Evolutionary conservation across 2,797 vertebrate species (phyloP).

Genomic region (Tauraco hartlaubi): DNA sequence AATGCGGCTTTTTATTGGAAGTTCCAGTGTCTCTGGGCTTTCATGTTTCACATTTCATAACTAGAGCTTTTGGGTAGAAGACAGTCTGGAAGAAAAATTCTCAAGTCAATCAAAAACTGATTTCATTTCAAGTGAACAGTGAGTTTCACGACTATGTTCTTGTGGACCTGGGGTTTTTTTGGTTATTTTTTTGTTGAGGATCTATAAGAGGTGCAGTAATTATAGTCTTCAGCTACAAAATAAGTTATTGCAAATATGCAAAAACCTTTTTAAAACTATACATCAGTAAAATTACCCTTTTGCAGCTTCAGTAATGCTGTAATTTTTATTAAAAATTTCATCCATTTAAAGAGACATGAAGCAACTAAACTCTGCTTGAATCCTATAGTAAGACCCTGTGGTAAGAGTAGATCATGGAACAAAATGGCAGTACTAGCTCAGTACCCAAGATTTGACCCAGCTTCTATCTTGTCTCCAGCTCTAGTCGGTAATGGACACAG

Average conservation of each 20-base stretch:
- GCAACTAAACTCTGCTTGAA: background rate
- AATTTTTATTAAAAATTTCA: background rate
- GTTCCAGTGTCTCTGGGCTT: background rate
- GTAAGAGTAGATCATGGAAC: background rate
- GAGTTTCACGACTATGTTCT: background rate
- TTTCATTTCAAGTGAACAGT: background rate
- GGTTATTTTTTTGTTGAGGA: background rate
- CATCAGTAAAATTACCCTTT: background rate
- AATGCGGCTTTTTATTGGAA: background rate
- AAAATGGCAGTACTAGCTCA: background rate
- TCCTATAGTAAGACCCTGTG: background rate
- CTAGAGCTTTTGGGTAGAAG: background rate
- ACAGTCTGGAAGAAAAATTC: background rate
- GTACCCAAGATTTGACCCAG: background rate
- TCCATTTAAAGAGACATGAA: background rate
- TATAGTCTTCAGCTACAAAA: conserved; percentile 11
- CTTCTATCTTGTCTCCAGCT: background rate
- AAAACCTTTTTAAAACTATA: background rate
- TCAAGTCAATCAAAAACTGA: background rate
- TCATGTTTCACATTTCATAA: background rate
- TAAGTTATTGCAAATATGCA: background rate
- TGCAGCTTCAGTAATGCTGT: background rate
- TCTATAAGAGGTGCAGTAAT: background rate
- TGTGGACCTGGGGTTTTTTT: background rate
- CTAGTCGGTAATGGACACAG: background rate